These are phyloP conservation scores for Sylvilagus floridanus DNA, from an alignment of 2,797 vertebrate species.

Conservation along the genomic window DNA sequence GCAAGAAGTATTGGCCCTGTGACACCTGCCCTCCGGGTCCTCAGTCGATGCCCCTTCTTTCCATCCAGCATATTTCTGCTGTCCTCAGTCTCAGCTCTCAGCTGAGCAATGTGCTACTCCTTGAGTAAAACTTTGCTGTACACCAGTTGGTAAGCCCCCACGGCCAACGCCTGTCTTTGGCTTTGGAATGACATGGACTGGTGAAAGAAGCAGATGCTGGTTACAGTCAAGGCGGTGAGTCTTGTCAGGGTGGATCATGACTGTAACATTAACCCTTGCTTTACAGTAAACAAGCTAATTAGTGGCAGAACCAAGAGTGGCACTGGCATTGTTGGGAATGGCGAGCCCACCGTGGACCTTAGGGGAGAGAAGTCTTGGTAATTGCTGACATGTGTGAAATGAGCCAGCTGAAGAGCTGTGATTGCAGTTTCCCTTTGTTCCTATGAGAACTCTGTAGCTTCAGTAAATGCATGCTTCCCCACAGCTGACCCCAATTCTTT, in stretches of 20 bases:
- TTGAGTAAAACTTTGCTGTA: not conserved
- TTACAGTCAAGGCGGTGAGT: not conserved
- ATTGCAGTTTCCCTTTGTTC: not conserved
- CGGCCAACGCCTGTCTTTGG: not conserved
- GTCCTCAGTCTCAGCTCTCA: not conserved
- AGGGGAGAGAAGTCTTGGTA: not conserved
- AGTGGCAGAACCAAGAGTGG: not conserved
- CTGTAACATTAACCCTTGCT: not conserved
- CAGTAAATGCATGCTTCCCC: not conserved
- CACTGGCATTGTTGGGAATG: not conserved
- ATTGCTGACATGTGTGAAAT: not conserved
- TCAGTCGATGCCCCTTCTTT: not conserved
- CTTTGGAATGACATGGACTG: not conserved
- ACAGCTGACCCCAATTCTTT: conserved; percentile 65
- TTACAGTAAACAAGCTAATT: not conserved
- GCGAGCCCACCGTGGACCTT: not conserved
- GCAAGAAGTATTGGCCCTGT: not conserved
- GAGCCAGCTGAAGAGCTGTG: not conserved
- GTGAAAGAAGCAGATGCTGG: not conserved
- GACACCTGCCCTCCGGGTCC: not conserved
- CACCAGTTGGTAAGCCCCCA: not conserved
- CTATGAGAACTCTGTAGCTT: not conserved
- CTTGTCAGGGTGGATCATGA: not conserved
- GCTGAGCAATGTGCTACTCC: not conserved
- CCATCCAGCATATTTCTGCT: not conserved